Evolutionary conservation across 2,888 invertebrate species (phyloP), one percentile per base, ranked within the genome.

Genomic region (Cistogaster globosa): DNA sequence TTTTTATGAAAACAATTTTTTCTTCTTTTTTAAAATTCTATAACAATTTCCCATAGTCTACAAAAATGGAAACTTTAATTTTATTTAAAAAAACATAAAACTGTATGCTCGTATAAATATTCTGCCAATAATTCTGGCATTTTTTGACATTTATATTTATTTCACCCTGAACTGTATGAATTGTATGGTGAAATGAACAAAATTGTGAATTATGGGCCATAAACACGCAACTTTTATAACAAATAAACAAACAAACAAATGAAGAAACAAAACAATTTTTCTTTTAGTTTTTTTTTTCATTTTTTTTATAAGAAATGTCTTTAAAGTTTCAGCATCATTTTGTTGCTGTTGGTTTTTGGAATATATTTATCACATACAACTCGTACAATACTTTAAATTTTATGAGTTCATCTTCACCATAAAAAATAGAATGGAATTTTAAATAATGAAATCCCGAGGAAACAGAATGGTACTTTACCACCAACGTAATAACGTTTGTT

Each of bases 81-180:
- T 48, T 48, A 48, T 48, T 14, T n/a, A 26, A 48, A 9, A 36
- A 78, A 62, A 63, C n/a, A n/a, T n/a, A 20, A 51, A 18, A 14
- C 11, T 57, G 55, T 36, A 51, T 26, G 38, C n/a, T 20, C 48
- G 26, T n/a, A 53, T 58, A 60, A 78, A 74, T 38, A 7, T 71
- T 75, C 78, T 82, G 78, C 78, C 82, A 82, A 79, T 79, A 82
- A 63, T 75, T 82, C 69, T 81, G 78, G 69, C 75, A n/a, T 71
- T 80, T 86, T 86, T 87, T 87, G 86, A 87, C 91, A 90, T 91
- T 91, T 91, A 90, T 90, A 91, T 91, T 91, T 91, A 90, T 91
- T 90, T 91, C 90, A 90, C 90, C 90, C 90, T 89, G 88, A 87
- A 74, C 83, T 77, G 86, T 79, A 86, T 38, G 75, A 69, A 75